Evolutionary conservation across 64 coral and sea anemone species (phyloP).

Genomic region (Exaiptasia diaphana): DNA sequence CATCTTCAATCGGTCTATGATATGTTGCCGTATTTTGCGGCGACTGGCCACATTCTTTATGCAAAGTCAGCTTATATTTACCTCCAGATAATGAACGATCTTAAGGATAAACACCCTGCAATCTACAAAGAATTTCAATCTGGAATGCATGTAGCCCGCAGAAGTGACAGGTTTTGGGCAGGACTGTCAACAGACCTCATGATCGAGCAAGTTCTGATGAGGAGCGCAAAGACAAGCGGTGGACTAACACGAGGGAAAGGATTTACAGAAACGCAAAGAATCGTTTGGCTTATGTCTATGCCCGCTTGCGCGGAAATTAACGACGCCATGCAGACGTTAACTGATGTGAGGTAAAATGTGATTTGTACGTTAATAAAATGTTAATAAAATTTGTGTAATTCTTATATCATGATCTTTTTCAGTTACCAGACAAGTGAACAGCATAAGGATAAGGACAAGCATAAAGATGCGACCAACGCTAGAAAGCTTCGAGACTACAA

Average conservation of each 20-base stretch:
- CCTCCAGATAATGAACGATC: background rate
- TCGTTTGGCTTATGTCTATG: slow-evolving; percentile 6
- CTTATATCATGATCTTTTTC: background rate
- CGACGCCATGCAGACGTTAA: background rate
- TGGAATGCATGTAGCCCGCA: slow-evolving; percentile 13
- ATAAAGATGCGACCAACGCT: slow-evolving; percentile 6
- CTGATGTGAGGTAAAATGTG: background rate
- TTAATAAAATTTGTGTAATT: background rate
- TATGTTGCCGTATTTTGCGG: slow-evolving; percentile 20
- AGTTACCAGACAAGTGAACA: slow-evolving; percentile 20
- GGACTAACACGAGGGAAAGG: background rate
- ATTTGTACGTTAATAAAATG: background rate
- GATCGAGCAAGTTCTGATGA: slow-evolving; percentile 26
- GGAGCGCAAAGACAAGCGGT: background rate
- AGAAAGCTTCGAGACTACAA: background rate
- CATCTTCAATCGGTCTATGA: slow-evolving; percentile 3
- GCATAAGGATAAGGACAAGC: too few relatives aligned
- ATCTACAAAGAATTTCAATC: background rate
- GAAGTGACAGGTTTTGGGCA: slow-evolving; percentile 10
- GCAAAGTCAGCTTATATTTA: background rate
- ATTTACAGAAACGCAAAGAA: background rate
- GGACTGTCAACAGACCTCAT: slow-evolving; percentile 14
- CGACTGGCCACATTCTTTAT: too few relatives aligned
- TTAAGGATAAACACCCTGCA: background rate
- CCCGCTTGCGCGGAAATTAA: slow-evolving; percentile 13